These are phyloP conservation scores for Lota lota DNA, from an alignment of 2,113 vertebrate genomes.

Conservation along the genomic window DNA sequence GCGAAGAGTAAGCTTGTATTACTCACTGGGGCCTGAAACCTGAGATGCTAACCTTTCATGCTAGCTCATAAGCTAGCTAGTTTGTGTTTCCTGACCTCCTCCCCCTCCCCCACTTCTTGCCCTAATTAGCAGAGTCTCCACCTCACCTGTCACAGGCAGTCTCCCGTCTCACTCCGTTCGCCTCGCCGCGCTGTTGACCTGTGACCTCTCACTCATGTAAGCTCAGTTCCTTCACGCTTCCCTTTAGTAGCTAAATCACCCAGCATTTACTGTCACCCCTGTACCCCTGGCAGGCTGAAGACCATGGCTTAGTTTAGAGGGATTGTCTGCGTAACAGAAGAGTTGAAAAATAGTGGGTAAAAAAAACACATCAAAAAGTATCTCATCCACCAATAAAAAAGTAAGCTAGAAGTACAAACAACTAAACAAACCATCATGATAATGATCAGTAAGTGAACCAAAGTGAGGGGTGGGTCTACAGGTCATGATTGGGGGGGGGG, in stretches of 20 bases:
- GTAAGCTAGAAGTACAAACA: no score
- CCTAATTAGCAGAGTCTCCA: slow-evolving; percentile 62
- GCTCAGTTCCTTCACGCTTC: slow-evolving; percentile 33
- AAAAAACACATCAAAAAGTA: no score
- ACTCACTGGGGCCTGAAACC: slow-evolving; percentile 57
- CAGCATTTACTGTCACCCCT: slow-evolving; percentile 24
- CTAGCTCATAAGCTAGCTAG: slow-evolving; percentile 18
- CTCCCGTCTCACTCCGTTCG: slow-evolving; percentile 1
- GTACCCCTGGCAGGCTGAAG: no score
- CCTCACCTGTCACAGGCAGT: slow-evolving; percentile 59
- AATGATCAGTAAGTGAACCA: no score
- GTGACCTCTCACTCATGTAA: slow-evolving; percentile 55
- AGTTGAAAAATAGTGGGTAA: no score
- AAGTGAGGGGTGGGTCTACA: no score
- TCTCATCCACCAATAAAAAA: no score
- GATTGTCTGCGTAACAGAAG: no score
- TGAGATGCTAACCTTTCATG: slow-evolving; percentile 44
- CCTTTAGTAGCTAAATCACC: slow-evolving; percentile 44
- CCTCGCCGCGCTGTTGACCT: slow-evolving; percentile 3
- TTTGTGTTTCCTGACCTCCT: slow-evolving; percentile 22
- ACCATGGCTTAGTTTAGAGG: no score
- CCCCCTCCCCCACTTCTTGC: slow-evolving; percentile 25
- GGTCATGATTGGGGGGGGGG: no score
- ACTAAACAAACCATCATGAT: no score
- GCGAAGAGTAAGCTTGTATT: slow-evolving; percentile 48